Evolutionary conservation across 92 coral and sea anemone genomes (phyloP).

Genomic region (Scolanthus callimorphus): DNA sequence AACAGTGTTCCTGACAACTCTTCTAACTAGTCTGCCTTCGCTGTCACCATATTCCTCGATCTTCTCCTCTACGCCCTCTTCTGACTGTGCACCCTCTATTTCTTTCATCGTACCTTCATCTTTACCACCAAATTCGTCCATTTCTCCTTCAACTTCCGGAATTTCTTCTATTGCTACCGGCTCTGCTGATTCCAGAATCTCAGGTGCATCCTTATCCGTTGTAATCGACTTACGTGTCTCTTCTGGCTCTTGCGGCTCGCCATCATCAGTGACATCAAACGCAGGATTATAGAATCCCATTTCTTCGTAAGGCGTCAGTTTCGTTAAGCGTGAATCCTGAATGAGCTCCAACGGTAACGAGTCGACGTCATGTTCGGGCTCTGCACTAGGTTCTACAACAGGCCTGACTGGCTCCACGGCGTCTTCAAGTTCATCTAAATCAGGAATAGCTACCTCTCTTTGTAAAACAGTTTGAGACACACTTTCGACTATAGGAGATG

Average conservation of each 20-base stretch:
- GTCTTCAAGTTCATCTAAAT: neutral
- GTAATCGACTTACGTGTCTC: neutral
- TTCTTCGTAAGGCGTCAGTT: neutral
- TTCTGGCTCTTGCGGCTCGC: neutral
- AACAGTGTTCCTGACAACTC: slow-evolving; percentile 24
- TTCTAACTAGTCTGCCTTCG: slow-evolving; percentile 48
- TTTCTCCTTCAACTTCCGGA: neutral
- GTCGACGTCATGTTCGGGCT: neutral
- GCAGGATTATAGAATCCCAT: slow-evolving; percentile 34
- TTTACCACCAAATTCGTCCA: neutral
- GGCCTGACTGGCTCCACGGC: neutral
- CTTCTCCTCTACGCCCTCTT: slow-evolving; percentile 6
- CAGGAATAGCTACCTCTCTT: neutral
- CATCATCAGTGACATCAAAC: slow-evolving; percentile 18
- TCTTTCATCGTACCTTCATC: slow-evolving; percentile 4
- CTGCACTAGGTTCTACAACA: neutral
- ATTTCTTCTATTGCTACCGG: neutral
- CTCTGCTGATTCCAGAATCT: neutral
- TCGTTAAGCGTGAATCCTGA: neutral
- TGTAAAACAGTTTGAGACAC: neutral
- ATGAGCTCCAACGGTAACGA: neutral
- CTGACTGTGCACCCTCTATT: neutral
- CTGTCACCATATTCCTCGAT: slow-evolving; percentile 26
- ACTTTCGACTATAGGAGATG: neutral
- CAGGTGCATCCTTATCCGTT: neutral